Base-by-base conservation (phyloP, 2,888 invertebrate genomes). In the Lasiommata megera region DNA sequence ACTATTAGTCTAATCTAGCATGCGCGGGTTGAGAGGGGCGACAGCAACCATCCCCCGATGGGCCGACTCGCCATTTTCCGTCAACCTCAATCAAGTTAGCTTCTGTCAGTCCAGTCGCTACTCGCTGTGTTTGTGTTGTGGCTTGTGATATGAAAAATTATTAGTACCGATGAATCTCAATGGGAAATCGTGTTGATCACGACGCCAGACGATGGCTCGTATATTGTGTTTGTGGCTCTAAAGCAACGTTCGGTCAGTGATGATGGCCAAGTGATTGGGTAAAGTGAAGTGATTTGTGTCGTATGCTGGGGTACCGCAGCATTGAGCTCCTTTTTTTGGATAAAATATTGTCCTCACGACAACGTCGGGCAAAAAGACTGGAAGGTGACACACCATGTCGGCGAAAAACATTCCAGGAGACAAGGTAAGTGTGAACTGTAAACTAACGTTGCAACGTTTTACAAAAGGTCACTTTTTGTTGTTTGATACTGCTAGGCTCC, bases 361-460 rank as follows among this genome's bases (percentile, higher is more conserved):
- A 84, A 83, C 84, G 85, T 89, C 92, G 81, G 77, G 79, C 79
- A 76, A 75, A 78, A 78, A 71, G 72, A 75, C 77, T 76, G 80
- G 76, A 79, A 82, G 86, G 81, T 84, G 83, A 83, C 82, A 73
- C 87, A 89, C 91, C 88, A 95, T 95, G 94, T 94, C 94, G 91
- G 93, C 93, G 83, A 94, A 95, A 92, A 94, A 94, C 91, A 94
- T 95, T 92, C 95, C 95, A 84, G 94, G 95, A 88, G 95, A 95
- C 92, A 95, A 95, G 95, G 95, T 95, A 89, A 89, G 92, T 84
- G 84, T 65, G 14, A 36, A n/a, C n/a, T 60, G 40, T 50, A 59
- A 56, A 12, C 34, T 9, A 11, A 34, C 34, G 43, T 58, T 62
- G 54, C 60, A 60, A 68, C 61, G 61, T 61, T 60, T 16, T 46